Conservation (phyloP, 2,797 vertebrate species). For the Chrysocyon brachyurus region DNA sequence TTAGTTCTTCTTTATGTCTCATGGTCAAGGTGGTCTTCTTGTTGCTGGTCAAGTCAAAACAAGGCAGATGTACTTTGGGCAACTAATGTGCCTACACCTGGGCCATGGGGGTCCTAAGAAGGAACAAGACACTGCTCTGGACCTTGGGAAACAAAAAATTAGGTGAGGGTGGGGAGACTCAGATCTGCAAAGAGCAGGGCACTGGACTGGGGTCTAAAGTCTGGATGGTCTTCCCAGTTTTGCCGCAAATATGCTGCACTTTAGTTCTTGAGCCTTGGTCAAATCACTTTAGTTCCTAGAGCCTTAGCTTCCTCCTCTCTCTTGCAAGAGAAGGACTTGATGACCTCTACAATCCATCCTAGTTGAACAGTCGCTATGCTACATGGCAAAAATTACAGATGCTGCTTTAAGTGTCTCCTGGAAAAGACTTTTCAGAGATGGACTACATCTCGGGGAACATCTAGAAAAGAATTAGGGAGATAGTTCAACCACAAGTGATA, state of each 20-base stretch:
- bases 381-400: background rate
- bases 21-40: background rate
- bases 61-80: background rate
- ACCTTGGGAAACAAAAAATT: background rate
- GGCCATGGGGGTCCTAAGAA: background rate
- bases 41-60: background rate
- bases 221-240: background rate
- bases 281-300: background rate
- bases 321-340: background rate
- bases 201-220: background rate
- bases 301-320: background rate
- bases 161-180: background rate
- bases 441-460: background rate
- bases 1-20: background rate
- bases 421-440: constrained; percentile 1
- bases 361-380: background rate
- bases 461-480: background rate
- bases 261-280: background rate
- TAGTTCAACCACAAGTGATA: background rate
- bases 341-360: background rate
- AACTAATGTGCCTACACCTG: background rate
- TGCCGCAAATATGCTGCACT: background rate
- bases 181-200: background rate
- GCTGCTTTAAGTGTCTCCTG: background rate
- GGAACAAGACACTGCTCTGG: background rate